Evolutionary conservation across 2,888 invertebrate species (phyloP).

Genomic region (Meteorus colon): DNA sequence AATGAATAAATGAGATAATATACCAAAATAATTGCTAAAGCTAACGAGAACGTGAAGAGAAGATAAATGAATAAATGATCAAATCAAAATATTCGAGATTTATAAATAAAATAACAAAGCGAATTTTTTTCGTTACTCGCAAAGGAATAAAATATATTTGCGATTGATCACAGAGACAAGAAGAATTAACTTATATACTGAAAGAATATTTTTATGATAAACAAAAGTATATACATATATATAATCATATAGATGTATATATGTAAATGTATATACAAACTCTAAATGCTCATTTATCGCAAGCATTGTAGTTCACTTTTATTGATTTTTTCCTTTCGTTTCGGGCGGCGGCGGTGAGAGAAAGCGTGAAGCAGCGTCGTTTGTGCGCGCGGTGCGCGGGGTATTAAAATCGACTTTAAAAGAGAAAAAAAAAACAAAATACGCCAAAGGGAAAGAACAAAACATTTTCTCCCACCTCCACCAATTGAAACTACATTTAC

Average conservation of each 20-base stretch:
- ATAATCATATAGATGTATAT: background rate
- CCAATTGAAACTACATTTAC: background rate
- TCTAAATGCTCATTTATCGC: conserved; percentile 62
- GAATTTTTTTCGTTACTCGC: too few species aligned
- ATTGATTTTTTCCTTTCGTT: conserved; percentile 65
- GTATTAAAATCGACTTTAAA: conserved; percentile 16
- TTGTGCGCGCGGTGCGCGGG: conserved; percentile 31
- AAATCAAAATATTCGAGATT: background rate
- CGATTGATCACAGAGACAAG: background rate
- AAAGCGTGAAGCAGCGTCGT: conserved; percentile 24
- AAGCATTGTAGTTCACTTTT: conserved; percentile 67
- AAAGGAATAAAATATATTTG: too few species aligned
- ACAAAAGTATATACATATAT: conserved; percentile 25
- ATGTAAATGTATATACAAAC: conserved; percentile 35
- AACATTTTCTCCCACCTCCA: background rate
- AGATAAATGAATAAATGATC: background rate
- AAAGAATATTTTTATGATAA: conserved; percentile 18
- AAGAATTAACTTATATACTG: background rate
- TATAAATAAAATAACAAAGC: too few species aligned
- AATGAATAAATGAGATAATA: too few species aligned
- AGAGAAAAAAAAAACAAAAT: background rate
- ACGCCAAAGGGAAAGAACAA: background rate
- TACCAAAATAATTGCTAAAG: background rate
- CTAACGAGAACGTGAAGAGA: background rate
- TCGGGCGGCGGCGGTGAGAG: conserved; percentile 65